A percentile compares a stretch with the other conserved stretches of the same genome.
These are phyloP conservation scores for Rutilus rutilus DNA, from an alignment of 2,113 vertebrate genomes.

Conservation along the genomic window DNA sequence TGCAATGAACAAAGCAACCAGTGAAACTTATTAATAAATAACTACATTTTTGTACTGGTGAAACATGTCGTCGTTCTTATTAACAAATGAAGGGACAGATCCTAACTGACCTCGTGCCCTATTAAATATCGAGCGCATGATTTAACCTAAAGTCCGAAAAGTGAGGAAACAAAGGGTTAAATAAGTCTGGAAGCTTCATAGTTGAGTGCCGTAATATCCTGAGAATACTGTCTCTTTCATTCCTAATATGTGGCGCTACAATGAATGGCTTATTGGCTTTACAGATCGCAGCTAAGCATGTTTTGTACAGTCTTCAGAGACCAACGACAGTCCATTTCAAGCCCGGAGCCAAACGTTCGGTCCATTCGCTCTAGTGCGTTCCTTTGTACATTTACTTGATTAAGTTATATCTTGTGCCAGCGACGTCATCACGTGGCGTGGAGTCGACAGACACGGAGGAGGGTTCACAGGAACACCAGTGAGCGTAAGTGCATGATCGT, in stretches of 20 bases:
- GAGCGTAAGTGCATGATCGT: conserved; percentile 43
- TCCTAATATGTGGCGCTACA: conserved; percentile 69
- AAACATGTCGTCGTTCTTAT: conserved; percentile 59
- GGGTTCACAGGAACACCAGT: not conserved
- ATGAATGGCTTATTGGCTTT: conserved; percentile 66
- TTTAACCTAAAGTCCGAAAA: conserved; percentile 58
- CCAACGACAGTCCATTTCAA: conserved; percentile 33
- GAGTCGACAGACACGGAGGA: not conserved
- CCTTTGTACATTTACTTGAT: not conserved
- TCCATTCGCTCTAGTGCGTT: conserved; percentile 30
- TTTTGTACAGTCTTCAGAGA: conserved; percentile 69
- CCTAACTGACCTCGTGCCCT: conserved; percentile 49
- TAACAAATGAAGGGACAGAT: conserved; percentile 18
- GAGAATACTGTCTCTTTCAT: conserved; percentile 74
- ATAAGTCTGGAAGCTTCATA: conserved; percentile 67
- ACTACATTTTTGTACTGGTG: conserved; percentile 72
- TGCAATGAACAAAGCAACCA: conserved; percentile 79
- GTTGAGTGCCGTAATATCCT: conserved; percentile 69
- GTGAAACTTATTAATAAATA: conserved; percentile 92
- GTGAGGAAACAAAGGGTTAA: conserved; percentile 52
- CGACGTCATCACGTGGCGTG: not conserved
- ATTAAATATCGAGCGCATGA: conserved; percentile 70
- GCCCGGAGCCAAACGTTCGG: conserved; percentile 43
- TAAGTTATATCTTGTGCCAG: not conserved
- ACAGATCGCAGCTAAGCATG: conserved; percentile 39